phyloP scores from a whole-genome alignment of 2,888 invertebrate species.

The Psococerastis gibbosa region DNA sequence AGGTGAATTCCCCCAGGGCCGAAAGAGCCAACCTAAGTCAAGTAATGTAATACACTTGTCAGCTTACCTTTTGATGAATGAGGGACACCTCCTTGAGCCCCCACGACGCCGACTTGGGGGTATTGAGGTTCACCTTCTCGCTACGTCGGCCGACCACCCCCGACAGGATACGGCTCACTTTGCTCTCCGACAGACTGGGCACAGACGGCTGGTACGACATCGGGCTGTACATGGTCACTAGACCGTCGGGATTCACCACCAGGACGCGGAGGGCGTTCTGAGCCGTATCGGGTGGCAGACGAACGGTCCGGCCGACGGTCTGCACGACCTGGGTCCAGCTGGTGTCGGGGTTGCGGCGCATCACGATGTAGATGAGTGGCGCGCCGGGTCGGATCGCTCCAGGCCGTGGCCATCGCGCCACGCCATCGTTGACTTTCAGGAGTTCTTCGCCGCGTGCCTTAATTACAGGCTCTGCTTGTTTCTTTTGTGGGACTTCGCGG shows the following conservation, averaged over 20 bases:
- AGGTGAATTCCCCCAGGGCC: no score
- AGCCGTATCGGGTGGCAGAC: conserved; percentile 37
- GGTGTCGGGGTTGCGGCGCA: conserved; percentile 31
- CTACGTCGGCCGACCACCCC: background rate
- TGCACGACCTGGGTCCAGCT: conserved; percentile 44
- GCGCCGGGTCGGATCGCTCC: conserved; percentile 33
- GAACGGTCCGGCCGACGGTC: conserved; percentile 40
- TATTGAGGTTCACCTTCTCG: conserved; percentile 9
- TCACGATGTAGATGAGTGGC: conserved; percentile 43
- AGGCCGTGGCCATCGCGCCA: conserved; percentile 45
- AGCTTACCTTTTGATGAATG: conserved; percentile 42
- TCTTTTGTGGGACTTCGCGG: conserved; percentile 35
- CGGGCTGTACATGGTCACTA: conserved; percentile 50
- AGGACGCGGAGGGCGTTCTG: conserved; percentile 45
- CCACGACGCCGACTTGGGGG: conserved; percentile 29
- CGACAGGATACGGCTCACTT: conserved; percentile 14
- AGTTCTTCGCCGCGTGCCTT: conserved; percentile 50
- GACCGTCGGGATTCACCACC: conserved; percentile 48
- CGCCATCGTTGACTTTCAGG: conserved; percentile 39
- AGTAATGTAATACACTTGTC: no score
- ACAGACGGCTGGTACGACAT: conserved; percentile 22
- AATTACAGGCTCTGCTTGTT: conserved; percentile 47
- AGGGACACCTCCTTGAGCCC: conserved; percentile 45
- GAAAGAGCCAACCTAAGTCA: no score
- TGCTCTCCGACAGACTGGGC: conserved; percentile 24